Evolutionary conservation across 2,888 invertebrate genomes (phyloP).

Genomic region (Hydraecia micacea): DNA sequence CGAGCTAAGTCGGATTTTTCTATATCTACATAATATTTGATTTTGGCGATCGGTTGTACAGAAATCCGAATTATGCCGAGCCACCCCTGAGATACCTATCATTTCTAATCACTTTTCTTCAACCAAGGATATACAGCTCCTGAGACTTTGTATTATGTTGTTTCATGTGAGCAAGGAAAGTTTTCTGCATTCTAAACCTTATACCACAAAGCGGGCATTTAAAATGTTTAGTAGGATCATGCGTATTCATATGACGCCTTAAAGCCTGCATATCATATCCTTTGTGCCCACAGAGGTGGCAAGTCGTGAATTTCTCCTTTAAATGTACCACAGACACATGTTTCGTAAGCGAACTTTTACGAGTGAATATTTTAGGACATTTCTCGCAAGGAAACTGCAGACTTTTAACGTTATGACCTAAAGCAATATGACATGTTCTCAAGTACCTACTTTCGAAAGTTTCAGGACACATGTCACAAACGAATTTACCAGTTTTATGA

Average conservation of each 20-base stretch:
- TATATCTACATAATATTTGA: not conserved
- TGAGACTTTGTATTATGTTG: slow-evolving; percentile 23
- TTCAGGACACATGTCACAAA: slow-evolving; percentile 50
- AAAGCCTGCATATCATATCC: slow-evolving; percentile 50
- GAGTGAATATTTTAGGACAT: slow-evolving; percentile 41
- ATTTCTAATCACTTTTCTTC: not conserved
- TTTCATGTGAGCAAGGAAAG: slow-evolving; percentile 29
- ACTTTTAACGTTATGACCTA: slow-evolving; percentile 35
- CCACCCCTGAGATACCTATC: not conserved
- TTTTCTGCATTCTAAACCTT: slow-evolving; percentile 72
- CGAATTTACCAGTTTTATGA: slow-evolving; percentile 46
- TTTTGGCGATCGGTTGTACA: not conserved
- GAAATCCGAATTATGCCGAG: not conserved
- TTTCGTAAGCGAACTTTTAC: slow-evolving; percentile 31
- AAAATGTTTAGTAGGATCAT: slow-evolving; percentile 68
- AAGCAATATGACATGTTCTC: slow-evolving; percentile 25
- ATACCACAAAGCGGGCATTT: slow-evolving; percentile 82
- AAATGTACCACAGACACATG: slow-evolving; percentile 44
- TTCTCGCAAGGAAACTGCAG: slow-evolving; percentile 40
- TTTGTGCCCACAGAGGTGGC: slow-evolving; percentile 60
- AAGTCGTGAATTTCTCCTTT: slow-evolving; percentile 59
- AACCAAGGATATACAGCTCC: slow-evolving; percentile 24
- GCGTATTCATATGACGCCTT: slow-evolving; percentile 50
- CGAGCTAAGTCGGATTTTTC: not conserved
- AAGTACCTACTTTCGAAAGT: slow-evolving; percentile 38